These are phyloP conservation scores for Melanotaenia parkinsoni DNA, from an alignment of 2,797 vertebrate species.

Conservation along the genomic window DNA sequence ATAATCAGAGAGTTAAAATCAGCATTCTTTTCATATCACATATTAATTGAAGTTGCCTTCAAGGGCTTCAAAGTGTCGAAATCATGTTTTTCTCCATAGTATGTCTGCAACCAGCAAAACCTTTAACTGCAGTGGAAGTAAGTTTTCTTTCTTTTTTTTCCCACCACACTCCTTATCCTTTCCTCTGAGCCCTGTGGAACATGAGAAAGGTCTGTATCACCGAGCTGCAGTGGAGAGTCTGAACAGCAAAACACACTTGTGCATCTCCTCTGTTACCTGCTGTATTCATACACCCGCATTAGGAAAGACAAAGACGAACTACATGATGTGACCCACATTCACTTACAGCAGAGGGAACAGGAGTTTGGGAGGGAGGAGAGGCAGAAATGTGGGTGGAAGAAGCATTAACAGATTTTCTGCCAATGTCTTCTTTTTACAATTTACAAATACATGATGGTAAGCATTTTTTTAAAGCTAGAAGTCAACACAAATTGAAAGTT, in stretches of 20 bases:
- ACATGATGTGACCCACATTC: slow-evolving; percentile 70
- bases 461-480: not conserved
- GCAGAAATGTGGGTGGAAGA: slow-evolving; percentile 31
- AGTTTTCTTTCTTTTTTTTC: slow-evolving; percentile 33
- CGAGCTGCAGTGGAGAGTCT: slow-evolving; percentile 31
- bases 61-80: slow-evolving; percentile 12
- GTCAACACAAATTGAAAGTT: not conserved
- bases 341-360: slow-evolving; percentile 47
- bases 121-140: slow-evolving; percentile 39
- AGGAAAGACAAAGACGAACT: slow-evolving; percentile 41
- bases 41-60: not conserved
- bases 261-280: slow-evolving; percentile 53
- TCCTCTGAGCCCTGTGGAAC: slow-evolving; percentile 46
- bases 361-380: slow-evolving; percentile 47
- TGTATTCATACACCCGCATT: slow-evolving; percentile 51
- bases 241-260: slow-evolving; percentile 35
- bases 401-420: not conserved
- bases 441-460: not conserved
- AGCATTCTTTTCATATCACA: slow-evolving; percentile 5
- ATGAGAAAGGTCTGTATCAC: slow-evolving; percentile 46
- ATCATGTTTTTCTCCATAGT: slow-evolving; percentile 19
- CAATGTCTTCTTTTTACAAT: not conserved
- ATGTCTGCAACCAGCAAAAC: slow-evolving; percentile 31
- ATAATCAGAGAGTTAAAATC: not conserved
- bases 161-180: slow-evolving; percentile 62